These are phyloP conservation scores for Camponotus fellah DNA, from an alignment of 2,888 invertebrate species.

Conservation along the genomic window DNA sequence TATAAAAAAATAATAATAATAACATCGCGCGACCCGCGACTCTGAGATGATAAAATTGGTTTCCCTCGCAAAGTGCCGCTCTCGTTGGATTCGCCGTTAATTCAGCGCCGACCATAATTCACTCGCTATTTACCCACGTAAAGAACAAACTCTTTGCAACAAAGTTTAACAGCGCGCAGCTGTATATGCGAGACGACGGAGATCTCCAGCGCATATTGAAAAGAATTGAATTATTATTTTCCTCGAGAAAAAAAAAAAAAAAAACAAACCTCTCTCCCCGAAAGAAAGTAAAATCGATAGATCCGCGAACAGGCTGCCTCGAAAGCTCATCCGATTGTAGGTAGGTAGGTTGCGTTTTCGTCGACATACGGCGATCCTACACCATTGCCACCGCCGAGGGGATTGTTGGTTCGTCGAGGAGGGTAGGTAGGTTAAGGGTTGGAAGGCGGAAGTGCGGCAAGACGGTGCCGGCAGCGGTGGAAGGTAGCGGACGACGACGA, in stretches of 20 bases:
- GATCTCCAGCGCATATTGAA: not conserved
- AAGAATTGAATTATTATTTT: slow-evolving; percentile 31
- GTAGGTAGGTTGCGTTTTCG: slow-evolving; percentile 73
- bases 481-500: slow-evolving; percentile 75
- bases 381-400: slow-evolving; percentile 68
- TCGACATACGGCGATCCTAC: slow-evolving; percentile 67
- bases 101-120: slow-evolving; percentile 34
- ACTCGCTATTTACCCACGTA: not conserved
- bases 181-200: not conserved
- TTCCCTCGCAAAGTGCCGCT: slow-evolving; percentile 26
- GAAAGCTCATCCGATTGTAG: slow-evolving; percentile 56
- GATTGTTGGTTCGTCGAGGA: slow-evolving; percentile 77
- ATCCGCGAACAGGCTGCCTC: slow-evolving; percentile 15
- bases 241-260: not conserved
- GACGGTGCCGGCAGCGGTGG: slow-evolving; percentile 75
- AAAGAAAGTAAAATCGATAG: not conserved
- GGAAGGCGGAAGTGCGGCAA: slow-evolving; percentile 82
- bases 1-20: slow-evolving; percentile 31
- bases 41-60: slow-evolving; percentile 29
- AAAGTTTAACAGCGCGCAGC: slow-evolving; percentile 34
- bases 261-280: not conserved
- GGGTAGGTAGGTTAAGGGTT: slow-evolving; percentile 79
- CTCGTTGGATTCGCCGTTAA: slow-evolving; percentile 21
- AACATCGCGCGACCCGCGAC: not conserved
- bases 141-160: slow-evolving; percentile 10